Evolutionary conservation across 2,888 invertebrate genomes (phyloP).

Genomic region (Catocala fraxini): DNA sequence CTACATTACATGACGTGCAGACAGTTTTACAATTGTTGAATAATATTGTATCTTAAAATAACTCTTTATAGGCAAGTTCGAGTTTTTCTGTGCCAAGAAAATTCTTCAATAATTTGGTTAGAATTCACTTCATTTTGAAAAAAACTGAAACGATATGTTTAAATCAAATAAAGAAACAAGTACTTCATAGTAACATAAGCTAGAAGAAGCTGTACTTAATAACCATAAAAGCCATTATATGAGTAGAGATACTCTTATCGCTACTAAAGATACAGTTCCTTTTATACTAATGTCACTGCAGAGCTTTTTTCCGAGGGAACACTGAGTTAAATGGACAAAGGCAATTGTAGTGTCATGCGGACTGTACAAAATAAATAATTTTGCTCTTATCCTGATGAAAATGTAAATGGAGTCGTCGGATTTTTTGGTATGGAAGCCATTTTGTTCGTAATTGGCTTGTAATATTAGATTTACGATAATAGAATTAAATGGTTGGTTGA

Average conservation of each 20-base stretch:
- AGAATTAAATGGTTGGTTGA: neutral
- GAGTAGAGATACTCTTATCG: neutral
- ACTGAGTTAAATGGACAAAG: constrained; percentile 12
- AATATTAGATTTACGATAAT: neutral
- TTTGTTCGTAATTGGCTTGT: constrained; percentile 12
- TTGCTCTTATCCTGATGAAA: constrained; percentile 43
- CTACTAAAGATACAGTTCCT: constrained; percentile 4
- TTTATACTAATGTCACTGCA: constrained; percentile 8
- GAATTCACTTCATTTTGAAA: too few relatives aligned
- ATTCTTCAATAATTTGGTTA: too few relatives aligned
- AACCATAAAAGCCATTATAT: neutral
- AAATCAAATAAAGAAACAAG: neutral
- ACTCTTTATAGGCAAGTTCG: too few relatives aligned
- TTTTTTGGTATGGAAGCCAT: constrained; percentile 17
- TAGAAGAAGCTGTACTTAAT: constrained; percentile 2
- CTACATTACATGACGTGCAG: too few relatives aligned
- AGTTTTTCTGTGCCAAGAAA: too few relatives aligned
- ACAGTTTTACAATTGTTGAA: too few relatives aligned
- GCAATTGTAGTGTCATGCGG: constrained; percentile 1
- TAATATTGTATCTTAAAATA: too few relatives aligned
- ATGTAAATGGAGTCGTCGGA: constrained; percentile 31
- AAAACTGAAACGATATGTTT: neutral
- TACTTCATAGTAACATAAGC: neutral
- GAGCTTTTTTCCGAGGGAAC: constrained; percentile 6
- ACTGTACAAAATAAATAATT: constrained; percentile 32